Evolutionary conservation across 2,113 vertebrate species (phyloP).

Genomic region (Lycocorax pyrrhopterus): DNA sequence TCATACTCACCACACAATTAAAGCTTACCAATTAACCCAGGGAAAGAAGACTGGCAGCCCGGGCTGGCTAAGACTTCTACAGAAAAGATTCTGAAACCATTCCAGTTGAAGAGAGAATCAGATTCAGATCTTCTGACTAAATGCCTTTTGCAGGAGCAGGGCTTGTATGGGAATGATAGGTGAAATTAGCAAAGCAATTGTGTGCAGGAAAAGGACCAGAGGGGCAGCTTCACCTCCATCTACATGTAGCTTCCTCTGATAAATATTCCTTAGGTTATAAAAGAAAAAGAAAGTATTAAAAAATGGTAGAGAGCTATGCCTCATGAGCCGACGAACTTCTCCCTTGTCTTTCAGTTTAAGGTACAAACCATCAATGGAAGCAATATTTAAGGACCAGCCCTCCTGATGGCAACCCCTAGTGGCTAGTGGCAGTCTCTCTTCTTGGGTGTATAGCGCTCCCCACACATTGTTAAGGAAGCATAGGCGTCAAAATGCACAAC

Average conservation of each 20-base stretch:
- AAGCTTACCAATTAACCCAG: neutral
- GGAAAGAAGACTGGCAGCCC: neutral
- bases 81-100: neutral
- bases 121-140: neutral
- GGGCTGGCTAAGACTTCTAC: neutral
- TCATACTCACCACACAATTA: neutral
- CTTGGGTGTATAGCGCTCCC: rapidly evolving
- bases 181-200: neutral
- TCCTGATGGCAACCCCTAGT: neutral
- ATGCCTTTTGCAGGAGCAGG: rapidly evolving
- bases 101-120: neutral
- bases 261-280: neutral
- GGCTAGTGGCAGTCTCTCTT: neutral
- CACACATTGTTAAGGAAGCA: rapidly evolving
- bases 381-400: neutral
- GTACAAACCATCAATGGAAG: neutral
- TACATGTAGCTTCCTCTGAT: neutral
- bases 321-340: neutral
- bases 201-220: neutral
- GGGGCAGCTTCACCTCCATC: neutral
- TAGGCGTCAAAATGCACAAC: neutral
- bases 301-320: neutral
- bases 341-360: neutral
- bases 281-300: rapidly evolving
- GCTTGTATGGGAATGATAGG: neutral